Base-by-base conservation (phyloP, 2,888 invertebrate genomes). In the Platycheirus albimanus region DNA sequence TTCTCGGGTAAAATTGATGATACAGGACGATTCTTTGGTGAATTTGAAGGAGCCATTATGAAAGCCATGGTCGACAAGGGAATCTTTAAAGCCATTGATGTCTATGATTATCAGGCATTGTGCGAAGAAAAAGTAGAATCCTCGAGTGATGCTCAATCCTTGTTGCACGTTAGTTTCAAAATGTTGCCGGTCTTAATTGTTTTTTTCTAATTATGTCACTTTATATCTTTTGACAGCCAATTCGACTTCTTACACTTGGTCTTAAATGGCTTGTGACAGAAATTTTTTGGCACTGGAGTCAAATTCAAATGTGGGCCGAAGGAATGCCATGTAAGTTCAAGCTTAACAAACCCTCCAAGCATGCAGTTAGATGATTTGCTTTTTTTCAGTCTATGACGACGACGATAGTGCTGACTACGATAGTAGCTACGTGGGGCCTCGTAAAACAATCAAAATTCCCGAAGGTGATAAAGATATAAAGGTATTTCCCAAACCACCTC, bases 1-100 rank as follows among this genome's bases (percentile, higher is more conserved):
- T 94, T 96, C 0, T 89, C 90, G 0, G 93, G 94, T 86, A 92
- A 94, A 17, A 91, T 92, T 36, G 92, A 93, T 41, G 92, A 95
- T 58, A 95, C 95, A 0, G 98, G 98, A 0, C 92, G 92, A 86
- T 98, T 98, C 91, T 97, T 98, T 89, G 98, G 98, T 0, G 95
- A 95, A 81, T 92, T 96, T 24, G 94, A 96, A 86, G 94, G 95
- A 10, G 94, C 94, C 36, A 93, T 97, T 2, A 94, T 98, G 93
- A 92, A 94, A 67, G 93, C 94, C 0, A 94, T 97, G 92, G 92
- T 97, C 1, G 91, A 93, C 0, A 92, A 93, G 85, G 92, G 93
- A 0, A 94, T 97, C 80, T 98, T 94, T 88, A 93, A 95, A 74
- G 93, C 93, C 84, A 93, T 97, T 0, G 93, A 94, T 30, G 94